Base-by-base conservation (phyloP, 2,113 vertebrate genomes). In the Python bivittatus region DNA sequence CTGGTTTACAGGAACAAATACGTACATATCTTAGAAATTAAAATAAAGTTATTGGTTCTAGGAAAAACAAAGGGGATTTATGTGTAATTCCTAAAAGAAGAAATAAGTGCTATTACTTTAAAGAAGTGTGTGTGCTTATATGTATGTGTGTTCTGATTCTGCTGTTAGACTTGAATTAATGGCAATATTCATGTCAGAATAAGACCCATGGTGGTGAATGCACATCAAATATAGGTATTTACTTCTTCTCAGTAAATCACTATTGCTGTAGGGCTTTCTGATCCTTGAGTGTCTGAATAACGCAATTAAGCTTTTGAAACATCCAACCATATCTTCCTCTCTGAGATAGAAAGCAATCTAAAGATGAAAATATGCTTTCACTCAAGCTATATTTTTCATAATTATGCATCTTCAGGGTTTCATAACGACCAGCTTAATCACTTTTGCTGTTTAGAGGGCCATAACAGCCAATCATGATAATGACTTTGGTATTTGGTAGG, bases 401-500 rank as follows among this genome's bases (percentile, higher is more conserved):
- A 98, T 98, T 98, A 98, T 97, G 96, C 97, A 97, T 98, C 96
- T 97, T 98, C 95, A 97, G 97, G 86, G 96, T 96, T 97, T 97
- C 96, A 96, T 97, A 98, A 98, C 8, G 95, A 97, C 97, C 96
- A 97, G 97, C 98, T 98, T 98, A 98, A 98, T 98, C 97, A 98
- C 96, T 97, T 97, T 96, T 97, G 97, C 97, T 44, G 90, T 97
- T 98, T 97, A 96, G 96, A 98, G 97, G 97, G 95, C 97, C 96
- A 96, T 98, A 98, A 97, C 97, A 98, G 97, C 97, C 97, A 98
- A 98, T 98, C 97, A 97, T 93, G 94, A 97, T 98, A 98, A 98
- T 98, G 97, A 97, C 93, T 96, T 97, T 98, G 97, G 96, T 97
- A 98, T 98, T 98, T 98, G 97, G 97, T 97, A 97, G 97, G 97